Base-by-base conservation (phyloP, 2,888 invertebrate species). In the Ochropacha duplaris region DNA sequence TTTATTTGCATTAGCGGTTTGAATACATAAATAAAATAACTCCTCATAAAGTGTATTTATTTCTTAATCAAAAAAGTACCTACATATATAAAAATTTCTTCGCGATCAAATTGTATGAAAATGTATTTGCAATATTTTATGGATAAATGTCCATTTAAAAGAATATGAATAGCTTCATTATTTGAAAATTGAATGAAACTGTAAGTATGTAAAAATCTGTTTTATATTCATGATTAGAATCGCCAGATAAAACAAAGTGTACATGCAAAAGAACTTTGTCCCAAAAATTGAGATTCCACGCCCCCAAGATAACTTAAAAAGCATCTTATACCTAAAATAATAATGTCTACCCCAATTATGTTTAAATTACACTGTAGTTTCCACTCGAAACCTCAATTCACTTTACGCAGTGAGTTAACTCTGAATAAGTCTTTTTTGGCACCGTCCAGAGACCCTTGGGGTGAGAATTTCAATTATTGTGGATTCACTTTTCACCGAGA, bases 381-480 rank as follows among this genome's bases (percentile, higher is more conserved):
- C 11, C 22, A 19, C 44, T 44, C 2, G 19, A 44, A 59, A 51
- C 54, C 59, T 54, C 26, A 58, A 57, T 54, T 56, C 49, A 44
- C 36, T 64, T 71, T 52, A 19, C 34, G 44, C 52, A 54, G 54
- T 51, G 59, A 59, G 57, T 57, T 49, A 55, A 55, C 56, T 52
- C 49, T 28, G 56, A 57, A 65, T 49, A 56, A 54, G 56, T 55
- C 57, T 60, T 59, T 58, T 71, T 69, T 72, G 73, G 73, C 71
- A 66, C 57, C 49, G 64, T 62, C 62, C 68, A 63, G 64, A 63
- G 64, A 56, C 31, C 67, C 60, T 19, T 64, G 60, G 69, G 69
- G 67, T 59, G 75, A 72, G 74, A 69, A 68, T 78, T 76, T 75
- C 78, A 78, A 76, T 78, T 77, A 77, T 61, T 60, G 61, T 54